phyloP scores from a whole-genome alignment of 2,113 vertebrate species.

The Xenopus borealis region DNA sequence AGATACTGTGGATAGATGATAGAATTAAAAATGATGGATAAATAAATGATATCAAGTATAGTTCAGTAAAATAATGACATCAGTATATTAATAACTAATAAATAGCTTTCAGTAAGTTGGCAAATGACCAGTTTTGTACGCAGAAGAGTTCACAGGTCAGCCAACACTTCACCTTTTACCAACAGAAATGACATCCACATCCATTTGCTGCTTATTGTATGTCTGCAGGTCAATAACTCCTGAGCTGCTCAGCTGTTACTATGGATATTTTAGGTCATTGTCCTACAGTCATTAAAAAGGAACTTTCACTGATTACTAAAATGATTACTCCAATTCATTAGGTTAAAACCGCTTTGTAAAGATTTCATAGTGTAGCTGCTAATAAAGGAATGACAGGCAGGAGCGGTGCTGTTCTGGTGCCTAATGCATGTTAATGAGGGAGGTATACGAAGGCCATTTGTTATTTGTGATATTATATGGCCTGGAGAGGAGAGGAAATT shows the following conservation, averaged over 20 bases:
- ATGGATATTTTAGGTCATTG: neutral
- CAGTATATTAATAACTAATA: no score
- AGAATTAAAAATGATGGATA: no score
- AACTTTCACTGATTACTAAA: constrained; percentile 18
- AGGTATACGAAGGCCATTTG: constrained; percentile 52
- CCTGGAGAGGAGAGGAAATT: constrained; percentile 51
- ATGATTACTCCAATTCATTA: constrained; percentile 34
- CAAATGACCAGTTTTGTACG: no score
- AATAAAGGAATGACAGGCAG: constrained; percentile 29
- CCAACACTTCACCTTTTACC: neutral
- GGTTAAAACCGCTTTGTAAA: constrained; percentile 3
- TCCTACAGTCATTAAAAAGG: neutral
- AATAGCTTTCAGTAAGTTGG: no score
- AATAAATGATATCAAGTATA: no score
- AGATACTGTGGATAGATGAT: no score
- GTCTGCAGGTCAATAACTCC: neutral
- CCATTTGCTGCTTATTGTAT: neutral
- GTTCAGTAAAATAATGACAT: no score
- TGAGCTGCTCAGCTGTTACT: neutral
- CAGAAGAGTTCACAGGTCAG: no score
- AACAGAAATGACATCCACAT: neutral
- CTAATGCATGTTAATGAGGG: constrained; percentile 51
- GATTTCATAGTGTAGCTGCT: constrained; percentile 43
- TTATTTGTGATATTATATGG: constrained; percentile 52
- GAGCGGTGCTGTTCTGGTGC: constrained; percentile 4